Evolutionary conservation across 2,888 invertebrate genomes (phyloP), one percentile per base, ranked within the genome.

Genomic region (Spatulosminthurus flaviceps): DNA sequence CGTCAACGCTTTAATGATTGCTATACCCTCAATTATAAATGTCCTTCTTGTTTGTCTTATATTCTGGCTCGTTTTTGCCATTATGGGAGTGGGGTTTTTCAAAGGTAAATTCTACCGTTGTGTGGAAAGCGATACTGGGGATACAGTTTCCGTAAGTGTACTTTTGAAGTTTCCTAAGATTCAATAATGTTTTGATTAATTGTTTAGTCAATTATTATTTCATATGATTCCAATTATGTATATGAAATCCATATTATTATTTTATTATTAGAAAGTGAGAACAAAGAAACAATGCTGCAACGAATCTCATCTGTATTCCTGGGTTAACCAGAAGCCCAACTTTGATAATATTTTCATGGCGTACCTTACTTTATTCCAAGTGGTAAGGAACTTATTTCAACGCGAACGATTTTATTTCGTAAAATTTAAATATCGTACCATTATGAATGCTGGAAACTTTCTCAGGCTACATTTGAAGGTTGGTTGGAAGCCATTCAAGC

Each of bases 31-130:
- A 90, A 97, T 97, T 89, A 94, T 96, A 91, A 97, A 97, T 89
- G 97, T 97, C 83, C 91, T 97, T 87, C 91, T 97, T 87, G 97
- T 97, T 87, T 97, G 97, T 90, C 91, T 97, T 88, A 95, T 97
- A 85, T 97, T 97, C 90, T 97, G 97, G 97, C 92, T 97, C 86
- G 96, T 97, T 88, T 97, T 97, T 90, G 95, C 96, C 86, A 97
- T 97, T 87, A 96, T 96, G 96, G 96, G 96, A 83, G 96, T 97
- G 66, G 96, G 96, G 89, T 95, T 97, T 91, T 96, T 96, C 89
- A 95, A 95, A 86, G 97, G 97, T 81, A 96, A 95, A 89, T 97
- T 97, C 90, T 96, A 92, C 90, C 96, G 95, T 89, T 97, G 97
- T 89, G 89, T 95, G 73, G 92, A 96, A 88, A 92, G 91, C 43